Percentiles rank a stretch among this genome's conserved stretches.
Evolutionary conservation across 2,113 vertebrate species (phyloP).

Genomic region (Tyrannus savana): DNA sequence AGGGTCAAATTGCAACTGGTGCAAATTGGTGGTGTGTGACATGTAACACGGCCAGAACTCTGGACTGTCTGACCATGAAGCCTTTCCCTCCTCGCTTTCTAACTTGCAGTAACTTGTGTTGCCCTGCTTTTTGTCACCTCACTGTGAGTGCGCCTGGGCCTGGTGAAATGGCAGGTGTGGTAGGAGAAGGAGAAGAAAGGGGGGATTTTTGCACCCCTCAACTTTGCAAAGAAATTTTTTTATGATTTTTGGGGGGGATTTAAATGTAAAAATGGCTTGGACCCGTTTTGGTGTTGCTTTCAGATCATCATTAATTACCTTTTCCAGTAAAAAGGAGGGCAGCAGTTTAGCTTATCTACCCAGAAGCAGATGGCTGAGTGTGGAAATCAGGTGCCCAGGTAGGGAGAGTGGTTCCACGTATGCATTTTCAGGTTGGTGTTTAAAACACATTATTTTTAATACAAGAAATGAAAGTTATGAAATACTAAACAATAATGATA

Average conservation of each 20-base stretch:
- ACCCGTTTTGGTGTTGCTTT: not conserved
- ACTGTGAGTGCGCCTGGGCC: not conserved
- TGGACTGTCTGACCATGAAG: not conserved
- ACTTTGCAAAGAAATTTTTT: not conserved
- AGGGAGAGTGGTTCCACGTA: not conserved
- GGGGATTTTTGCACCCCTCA: not conserved
- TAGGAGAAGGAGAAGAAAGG: not conserved
- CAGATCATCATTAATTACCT: slow-evolving; percentile 1
- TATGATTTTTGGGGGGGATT: not conserved
- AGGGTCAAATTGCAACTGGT: not conserved
- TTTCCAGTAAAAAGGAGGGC: not conserved
- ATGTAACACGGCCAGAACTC: not conserved
- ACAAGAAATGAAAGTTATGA: not conserved
- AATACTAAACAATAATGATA: not conserved
- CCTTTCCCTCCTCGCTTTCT: not conserved
- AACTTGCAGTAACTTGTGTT: not conserved
- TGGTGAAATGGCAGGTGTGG: not conserved
- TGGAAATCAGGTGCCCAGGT: slow-evolving; percentile 14
- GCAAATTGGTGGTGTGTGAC: not conserved
- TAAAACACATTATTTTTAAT: not conserved
- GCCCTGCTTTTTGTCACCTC: not conserved
- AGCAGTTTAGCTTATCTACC: not conserved
- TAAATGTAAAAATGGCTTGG: not conserved
- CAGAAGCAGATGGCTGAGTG: slow-evolving; percentile 29
- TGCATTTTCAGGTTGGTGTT: not conserved